These are phyloP conservation scores for Aphelenchoides fujianensis DNA, from an alignment of 1,140 invertebrate species.

Conservation along the genomic window DNA sequence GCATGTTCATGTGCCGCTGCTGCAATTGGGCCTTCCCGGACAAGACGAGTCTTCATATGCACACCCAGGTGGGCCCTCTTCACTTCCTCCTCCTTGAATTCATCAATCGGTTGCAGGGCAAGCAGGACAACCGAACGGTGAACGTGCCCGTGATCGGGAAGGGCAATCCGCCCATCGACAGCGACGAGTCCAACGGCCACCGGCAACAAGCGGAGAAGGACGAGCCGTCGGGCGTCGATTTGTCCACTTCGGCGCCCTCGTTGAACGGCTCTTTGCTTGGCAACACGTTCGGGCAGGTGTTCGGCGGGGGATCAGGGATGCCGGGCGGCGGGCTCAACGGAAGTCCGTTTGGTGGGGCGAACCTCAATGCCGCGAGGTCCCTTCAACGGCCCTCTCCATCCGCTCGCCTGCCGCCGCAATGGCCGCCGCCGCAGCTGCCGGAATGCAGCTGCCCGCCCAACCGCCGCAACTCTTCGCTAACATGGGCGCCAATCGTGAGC, in stretches of 20 bases:
- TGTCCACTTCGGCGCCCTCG: background rate
- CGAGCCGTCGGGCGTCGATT: background rate
- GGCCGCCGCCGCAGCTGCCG: background rate
- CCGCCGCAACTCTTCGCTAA: background rate
- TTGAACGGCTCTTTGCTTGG: background rate
- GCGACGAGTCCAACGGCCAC: background rate
- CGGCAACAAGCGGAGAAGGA: background rate
- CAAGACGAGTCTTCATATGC: constrained; percentile 61
- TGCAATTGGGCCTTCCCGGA: constrained; percentile 63
- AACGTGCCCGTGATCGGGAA: constrained; percentile 47
- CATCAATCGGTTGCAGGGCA: constrained; percentile 31
- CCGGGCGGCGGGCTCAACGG: no score
- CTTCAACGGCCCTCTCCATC: background rate
- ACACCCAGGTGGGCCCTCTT: constrained; percentile 38
- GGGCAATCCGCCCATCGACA: constrained; percentile 23
- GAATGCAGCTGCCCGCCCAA: background rate
- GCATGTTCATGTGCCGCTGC: constrained; percentile 63
- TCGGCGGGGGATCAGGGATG: background rate
- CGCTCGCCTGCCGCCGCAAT: background rate
- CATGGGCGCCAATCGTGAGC: background rate
- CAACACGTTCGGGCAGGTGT: background rate
- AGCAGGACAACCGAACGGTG: constrained; percentile 38
- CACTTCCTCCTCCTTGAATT: constrained; percentile 9
- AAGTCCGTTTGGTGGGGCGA: no score
- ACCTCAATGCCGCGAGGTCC: no score